phyloP scores from a whole-genome alignment of 2,113 vertebrate species.

The Thamnaconus septentrionalis region DNA sequence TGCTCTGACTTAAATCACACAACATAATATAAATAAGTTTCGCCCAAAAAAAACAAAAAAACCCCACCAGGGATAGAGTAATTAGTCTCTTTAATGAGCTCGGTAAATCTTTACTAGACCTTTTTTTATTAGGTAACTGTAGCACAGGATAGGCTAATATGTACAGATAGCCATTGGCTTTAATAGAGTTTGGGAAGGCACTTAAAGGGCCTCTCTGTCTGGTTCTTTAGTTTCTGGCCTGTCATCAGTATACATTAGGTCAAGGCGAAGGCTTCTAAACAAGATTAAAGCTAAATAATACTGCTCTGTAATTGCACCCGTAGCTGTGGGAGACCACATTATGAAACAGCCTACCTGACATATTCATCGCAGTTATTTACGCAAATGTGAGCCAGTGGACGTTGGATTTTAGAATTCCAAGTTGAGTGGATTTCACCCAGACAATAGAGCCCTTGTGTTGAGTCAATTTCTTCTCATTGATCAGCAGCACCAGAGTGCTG shows the following conservation, averaged over 20 bases:
- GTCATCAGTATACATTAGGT: constrained; percentile 70
- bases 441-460: background rate
- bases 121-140: constrained; percentile 69
- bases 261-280: constrained; percentile 49
- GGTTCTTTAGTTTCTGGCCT: constrained; percentile 39
- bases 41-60: background rate
- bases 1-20: constrained; percentile 31
- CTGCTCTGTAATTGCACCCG: constrained; percentile 47
- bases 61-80: constrained; percentile 30
- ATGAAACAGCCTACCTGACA: constrained; percentile 36
- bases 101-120: constrained; percentile 66
- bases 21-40: constrained; percentile 10
- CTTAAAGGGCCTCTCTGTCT: constrained; percentile 31
- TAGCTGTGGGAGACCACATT: constrained; percentile 46
- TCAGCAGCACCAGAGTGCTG: background rate
- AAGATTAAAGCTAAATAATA: constrained; percentile 61
- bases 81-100: constrained; percentile 61
- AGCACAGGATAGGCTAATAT: constrained; percentile 67
- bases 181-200: constrained; percentile 65
- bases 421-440: background rate
- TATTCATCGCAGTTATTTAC: constrained; percentile 7
- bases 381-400: background rate
- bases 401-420: constrained; percentile 6
- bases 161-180: constrained; percentile 61
- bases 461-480: background rate